Conservation (phyloP, 2,113 vertebrate species). For the Scartelaos histophorus region DNA sequence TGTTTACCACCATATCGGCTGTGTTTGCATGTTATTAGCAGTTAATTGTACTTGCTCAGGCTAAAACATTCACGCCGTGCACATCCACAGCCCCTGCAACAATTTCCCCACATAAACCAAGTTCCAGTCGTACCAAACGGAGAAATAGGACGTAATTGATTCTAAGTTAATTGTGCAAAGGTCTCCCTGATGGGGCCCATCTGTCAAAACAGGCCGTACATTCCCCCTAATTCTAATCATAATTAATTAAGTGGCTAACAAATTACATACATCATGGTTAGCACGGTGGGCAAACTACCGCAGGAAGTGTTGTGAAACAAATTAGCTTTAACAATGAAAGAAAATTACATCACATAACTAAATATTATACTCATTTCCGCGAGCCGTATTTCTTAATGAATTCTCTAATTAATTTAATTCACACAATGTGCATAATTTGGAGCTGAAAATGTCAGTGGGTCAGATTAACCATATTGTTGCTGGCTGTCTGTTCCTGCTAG, state of each 20-base stretch:
- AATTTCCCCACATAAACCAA: slow-evolving; percentile 60
- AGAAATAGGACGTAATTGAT: slow-evolving; percentile 74
- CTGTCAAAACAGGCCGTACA: slow-evolving; percentile 87
- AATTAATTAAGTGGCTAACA: slow-evolving; percentile 97
- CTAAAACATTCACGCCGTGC: slow-evolving; percentile 51
- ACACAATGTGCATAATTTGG: slow-evolving; percentile 89
- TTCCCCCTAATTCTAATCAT: slow-evolving; percentile 86
- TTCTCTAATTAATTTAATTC: slow-evolving; percentile 94
- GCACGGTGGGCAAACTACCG: slow-evolving; percentile 80
- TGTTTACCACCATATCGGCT: slow-evolving; percentile 34
- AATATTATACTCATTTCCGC: slow-evolving; percentile 83
- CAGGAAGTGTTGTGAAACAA: slow-evolving; percentile 89
- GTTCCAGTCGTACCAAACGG: slow-evolving; percentile 61
- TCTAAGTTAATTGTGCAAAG: slow-evolving; percentile 83
- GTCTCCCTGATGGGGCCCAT: slow-evolving; percentile 90
- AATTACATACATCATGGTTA: slow-evolving; percentile 89
- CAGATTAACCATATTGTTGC: slow-evolving; percentile 83
- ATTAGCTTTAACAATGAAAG: slow-evolving; percentile 90
- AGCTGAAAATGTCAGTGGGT: slow-evolving; percentile 87
- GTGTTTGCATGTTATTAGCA: slow-evolving; percentile 46
- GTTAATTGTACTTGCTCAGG: slow-evolving; percentile 60
- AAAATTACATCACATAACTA: slow-evolving; percentile 88
- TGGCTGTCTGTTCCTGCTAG: slow-evolving; percentile 84
- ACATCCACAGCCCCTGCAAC: slow-evolving; percentile 11
- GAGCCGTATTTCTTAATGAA: slow-evolving; percentile 88